Conservation (phyloP, 2,888 invertebrate species). For the Andrena haemorrhoa region DNA sequence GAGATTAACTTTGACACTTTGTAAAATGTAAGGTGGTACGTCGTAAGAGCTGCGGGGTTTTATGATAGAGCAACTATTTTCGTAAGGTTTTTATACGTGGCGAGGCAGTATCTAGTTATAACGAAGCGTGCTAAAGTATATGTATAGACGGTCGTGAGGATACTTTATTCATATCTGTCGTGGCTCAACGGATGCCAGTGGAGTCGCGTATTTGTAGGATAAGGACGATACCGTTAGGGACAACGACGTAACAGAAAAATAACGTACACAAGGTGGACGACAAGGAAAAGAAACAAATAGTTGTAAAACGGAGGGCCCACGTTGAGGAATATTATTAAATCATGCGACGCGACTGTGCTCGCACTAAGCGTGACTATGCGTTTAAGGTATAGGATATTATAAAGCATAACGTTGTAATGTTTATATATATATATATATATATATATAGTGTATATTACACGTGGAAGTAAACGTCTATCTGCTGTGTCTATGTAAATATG, state of each 20-base stretch:
- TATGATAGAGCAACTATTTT: conserved; percentile 81
- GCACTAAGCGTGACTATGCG: conserved; percentile 44
- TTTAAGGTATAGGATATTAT: conserved; percentile 38
- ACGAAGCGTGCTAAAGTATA: conserved; percentile 51
- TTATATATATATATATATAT: conserved; percentile 46
- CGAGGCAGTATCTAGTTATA: conserved; percentile 61
- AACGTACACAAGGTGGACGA: neutral
- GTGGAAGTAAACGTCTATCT: conserved; percentile 55
- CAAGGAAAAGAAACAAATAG: neutral
- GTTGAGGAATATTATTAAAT: conserved; percentile 41
- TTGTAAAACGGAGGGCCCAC: conserved; percentile 24
- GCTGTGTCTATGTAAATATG: conserved; percentile 63
- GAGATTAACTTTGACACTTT: conserved; percentile 33
- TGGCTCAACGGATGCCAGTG: conserved; percentile 41
- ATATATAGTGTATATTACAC: conserved; percentile 42
- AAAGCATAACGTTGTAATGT: conserved; percentile 43
- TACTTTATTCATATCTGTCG: conserved; percentile 68
- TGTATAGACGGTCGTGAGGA: conserved; percentile 53
- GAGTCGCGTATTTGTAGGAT: conserved; percentile 9
- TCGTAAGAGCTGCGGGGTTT: conserved; percentile 66
- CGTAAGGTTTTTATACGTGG: conserved; percentile 81
- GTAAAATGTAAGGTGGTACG: conserved; percentile 41
- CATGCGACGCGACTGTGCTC: conserved; percentile 50
- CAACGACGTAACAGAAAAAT: neutral
- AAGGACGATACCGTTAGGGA: conserved; percentile 16